Base-by-base conservation (phyloP, 2,888 invertebrate genomes). In the Drosophila conformis region DNA sequence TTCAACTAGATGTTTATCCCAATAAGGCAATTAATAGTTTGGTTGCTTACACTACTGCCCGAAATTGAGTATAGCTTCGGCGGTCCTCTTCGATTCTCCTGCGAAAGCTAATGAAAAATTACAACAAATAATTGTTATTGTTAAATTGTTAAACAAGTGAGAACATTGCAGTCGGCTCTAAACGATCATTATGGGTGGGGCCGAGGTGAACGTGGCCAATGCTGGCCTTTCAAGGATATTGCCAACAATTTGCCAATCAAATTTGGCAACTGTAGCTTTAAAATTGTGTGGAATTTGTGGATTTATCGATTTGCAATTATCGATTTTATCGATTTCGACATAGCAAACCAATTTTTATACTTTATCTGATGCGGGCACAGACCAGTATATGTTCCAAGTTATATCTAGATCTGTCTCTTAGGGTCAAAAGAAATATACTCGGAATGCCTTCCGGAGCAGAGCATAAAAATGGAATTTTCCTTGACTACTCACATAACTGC, bases 1-100 rank as follows among this genome's bases (percentile, higher is more conserved):
- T 10, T 21, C 6, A 11, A n/a, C 1, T n/a, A 29, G 1, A 6
- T n/a, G 1, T 2, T n/a, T 29, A 6, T 6, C 1, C 11, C n/a
- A 29, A n/a, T 11, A 0, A n/a, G 1, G 1, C 2, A n/a, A 51
- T n/a, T 25, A 25, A 25, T 29, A 13, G 7, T 2, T n/a, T n/a
- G 7, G 29, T 29, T 51, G 15, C 40, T 57, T 57, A 42, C 54
- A 1, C 31, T 31, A 2, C 21, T 13, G 10, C 6, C 21, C 38
- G 31, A 25, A 3, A 18, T 15, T 1, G 25, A 1, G 21, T 10
- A 31, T 2, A 51, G 27, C 10, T 25, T 46, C 21, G 25, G 7
- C 21, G 46, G 4, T 46, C 15, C 21, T 46, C 8, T 15, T 46
- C 46, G 15, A 8, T 4, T 46, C 15, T 46, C 46, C 15, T 25